phyloP scores from a whole-genome alignment of 1,140 invertebrate species.

The Polypedilum pembai region DNA sequence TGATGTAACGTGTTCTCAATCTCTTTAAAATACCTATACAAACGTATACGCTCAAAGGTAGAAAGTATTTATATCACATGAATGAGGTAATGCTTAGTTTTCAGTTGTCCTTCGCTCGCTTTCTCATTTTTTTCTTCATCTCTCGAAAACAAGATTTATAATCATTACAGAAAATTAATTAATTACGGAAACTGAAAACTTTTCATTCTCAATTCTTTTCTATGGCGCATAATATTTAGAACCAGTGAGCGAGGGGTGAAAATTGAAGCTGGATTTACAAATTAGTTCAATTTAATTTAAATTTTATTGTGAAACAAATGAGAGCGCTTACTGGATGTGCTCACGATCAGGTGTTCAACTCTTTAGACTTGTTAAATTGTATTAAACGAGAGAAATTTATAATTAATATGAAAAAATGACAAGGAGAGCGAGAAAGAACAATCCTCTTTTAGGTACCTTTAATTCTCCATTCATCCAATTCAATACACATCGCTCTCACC shows the following conservation, averaged over 20 bases:
- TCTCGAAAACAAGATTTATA: conserved; percentile 24
- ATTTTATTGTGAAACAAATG: too few species aligned
- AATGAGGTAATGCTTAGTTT: background rate
- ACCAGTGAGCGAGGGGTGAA: background rate
- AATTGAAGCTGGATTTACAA: background rate
- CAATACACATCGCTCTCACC: background rate
- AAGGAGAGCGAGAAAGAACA: background rate
- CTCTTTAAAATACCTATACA: background rate
- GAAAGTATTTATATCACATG: background rate
- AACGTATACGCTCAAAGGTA: background rate
- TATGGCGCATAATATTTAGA: too few species aligned
- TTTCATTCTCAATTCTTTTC: too few species aligned
- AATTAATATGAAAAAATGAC: background rate
- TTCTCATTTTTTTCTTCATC: background rate
- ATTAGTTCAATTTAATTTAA: too few species aligned
- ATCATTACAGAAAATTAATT: conserved; percentile 27
- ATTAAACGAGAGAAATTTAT: background rate
- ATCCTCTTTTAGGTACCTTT: background rate
- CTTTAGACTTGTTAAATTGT: background rate
- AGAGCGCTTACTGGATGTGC: too few species aligned
- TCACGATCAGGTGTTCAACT: background rate
- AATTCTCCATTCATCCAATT: conserved; percentile 2
- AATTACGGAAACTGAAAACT: background rate
- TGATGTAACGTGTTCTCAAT: background rate
- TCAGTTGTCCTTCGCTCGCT: background rate